A percentile compares a stretch with the other conserved stretches of the same genome.
Evolutionary conservation across 2,797 vertebrate genomes (phyloP).

Genomic region (Brachyalestes nurse): DNA sequence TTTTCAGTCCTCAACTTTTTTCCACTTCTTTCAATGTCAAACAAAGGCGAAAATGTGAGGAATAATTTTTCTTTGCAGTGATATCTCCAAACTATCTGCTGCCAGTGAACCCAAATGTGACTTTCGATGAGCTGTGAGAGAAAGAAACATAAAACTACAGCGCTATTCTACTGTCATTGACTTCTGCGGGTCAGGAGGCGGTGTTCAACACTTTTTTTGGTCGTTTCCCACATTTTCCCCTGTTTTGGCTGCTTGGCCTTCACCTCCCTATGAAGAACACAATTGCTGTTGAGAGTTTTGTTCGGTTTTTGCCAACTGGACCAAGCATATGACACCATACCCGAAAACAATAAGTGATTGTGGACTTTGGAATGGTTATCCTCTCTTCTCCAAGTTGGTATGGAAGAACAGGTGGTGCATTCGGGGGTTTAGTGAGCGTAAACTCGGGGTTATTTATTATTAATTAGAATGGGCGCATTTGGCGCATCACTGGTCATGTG

Average conservation of each 20-base stretch:
- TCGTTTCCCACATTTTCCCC: background rate
- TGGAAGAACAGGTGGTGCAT: conserved; percentile 11
- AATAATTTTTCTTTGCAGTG: too few species aligned
- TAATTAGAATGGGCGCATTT: background rate
- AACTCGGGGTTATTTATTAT: background rate
- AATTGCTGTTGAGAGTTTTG: background rate
- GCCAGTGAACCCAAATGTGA: too few species aligned
- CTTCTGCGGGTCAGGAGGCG: too few species aligned
- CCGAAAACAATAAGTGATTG: conserved; percentile 11
- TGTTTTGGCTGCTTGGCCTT: background rate
- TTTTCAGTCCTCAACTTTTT: too few species aligned
- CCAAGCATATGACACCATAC: conserved; percentile 13
- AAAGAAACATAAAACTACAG: too few species aligned
- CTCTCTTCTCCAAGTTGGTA: background rate
- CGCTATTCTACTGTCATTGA: too few species aligned
- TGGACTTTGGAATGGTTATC: background rate
- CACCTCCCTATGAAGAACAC: background rate
- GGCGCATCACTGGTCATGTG: background rate
- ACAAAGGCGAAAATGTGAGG: too few species aligned
- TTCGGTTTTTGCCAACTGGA: background rate
- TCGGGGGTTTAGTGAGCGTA: background rate
- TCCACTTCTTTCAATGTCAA: too few species aligned
- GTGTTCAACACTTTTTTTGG: background rate
- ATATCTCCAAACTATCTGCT: too few species aligned
- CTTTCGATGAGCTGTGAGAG: too few species aligned